These are phyloP conservation scores for Slavum lentiscoides DNA, from an alignment of 2,888 invertebrate genomes.

Conservation along the genomic window DNA sequence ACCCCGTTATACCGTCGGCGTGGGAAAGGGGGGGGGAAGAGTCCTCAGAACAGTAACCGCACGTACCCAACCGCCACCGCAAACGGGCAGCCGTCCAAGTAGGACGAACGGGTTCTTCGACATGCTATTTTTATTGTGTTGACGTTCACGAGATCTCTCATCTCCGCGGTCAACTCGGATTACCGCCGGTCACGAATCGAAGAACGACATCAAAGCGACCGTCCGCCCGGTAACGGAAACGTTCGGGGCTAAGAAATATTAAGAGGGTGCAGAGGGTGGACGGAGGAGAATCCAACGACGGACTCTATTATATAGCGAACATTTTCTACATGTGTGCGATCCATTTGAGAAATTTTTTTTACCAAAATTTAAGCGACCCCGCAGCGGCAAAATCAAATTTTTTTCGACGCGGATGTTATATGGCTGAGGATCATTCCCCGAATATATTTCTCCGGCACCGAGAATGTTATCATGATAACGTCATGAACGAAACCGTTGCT, in stretches of 20 bases:
- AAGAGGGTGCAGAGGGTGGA: too few species aligned
- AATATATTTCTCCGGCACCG: too few species aligned
- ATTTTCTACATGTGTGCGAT: too few species aligned
- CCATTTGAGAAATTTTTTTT: too few species aligned
- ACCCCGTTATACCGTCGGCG: background rate
- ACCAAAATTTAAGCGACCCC: too few species aligned
- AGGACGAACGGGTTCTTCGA: slow-evolving; percentile 47
- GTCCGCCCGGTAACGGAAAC: background rate
- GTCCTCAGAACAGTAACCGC: slow-evolving; percentile 1
- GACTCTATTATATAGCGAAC: too few species aligned
- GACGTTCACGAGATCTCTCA: slow-evolving; percentile 32
- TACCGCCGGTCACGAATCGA: slow-evolving; percentile 28
- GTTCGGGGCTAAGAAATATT: background rate
- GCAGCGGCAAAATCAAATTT: too few species aligned
- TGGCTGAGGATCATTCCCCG: too few species aligned
- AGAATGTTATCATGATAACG: too few species aligned
- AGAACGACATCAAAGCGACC: slow-evolving; percentile 16
- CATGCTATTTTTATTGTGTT: slow-evolving; percentile 43
- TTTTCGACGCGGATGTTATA: too few species aligned
- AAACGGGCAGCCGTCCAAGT: slow-evolving; percentile 31
- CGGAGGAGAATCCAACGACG: background rate
- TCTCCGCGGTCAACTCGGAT: slow-evolving; percentile 29
- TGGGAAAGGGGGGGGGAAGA: too few species aligned
- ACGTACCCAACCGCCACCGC: background rate
- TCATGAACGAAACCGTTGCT: too few species aligned